Base-by-base conservation (phyloP, 2,888 invertebrate genomes). In the Diloba caeruleocephala region DNA sequence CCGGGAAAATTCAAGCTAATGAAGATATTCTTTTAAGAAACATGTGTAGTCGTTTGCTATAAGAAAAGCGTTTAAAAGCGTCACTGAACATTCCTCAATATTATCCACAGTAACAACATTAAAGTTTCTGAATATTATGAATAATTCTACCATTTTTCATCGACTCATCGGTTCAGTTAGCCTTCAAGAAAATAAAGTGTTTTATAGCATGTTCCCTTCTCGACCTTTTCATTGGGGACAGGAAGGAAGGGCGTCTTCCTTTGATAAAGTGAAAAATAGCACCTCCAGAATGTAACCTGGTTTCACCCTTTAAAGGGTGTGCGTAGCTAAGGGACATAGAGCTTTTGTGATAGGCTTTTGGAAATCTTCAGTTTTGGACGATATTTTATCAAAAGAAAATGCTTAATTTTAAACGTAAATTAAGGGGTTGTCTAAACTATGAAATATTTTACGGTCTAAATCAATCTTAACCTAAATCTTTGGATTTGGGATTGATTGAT, bases 221-320 rank as follows among this genome's bases (percentile, higher is more conserved):
- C 80, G 84, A 83, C 86, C 84, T 82, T 87, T 90, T 85, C 85
- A 84, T 79, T 82, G 81, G 73, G 75, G 62, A 77, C 84, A 84
- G 89, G 88, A 89, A 88, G 89, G 85, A 88, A 87, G 84, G 86
- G 81, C 75, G 84, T 79, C 85, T 84, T 84, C 86, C 83, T 91
- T 91, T 91, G 89, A 92, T 89, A 89, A 88, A 87, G 82, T 89
- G 89, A 91, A 89, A 90, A 90, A 90, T 90, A 89, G 87, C 84
- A 79, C 81, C 82, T 83, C 78, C 78, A 82, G 80, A 84, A 85
- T 81, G 75, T 84, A 80, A 82, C 84, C 79, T 79, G 81, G 77
- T 81, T 62, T 79, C 70, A 80, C 81, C 81, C 82, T 84, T 80
- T 79, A 73, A 67, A 62, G 71, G 73, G 66, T 61, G 60, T 57